phyloP scores from a whole-genome alignment of 2,888 invertebrate genomes.

The Busseola fusca region DNA sequence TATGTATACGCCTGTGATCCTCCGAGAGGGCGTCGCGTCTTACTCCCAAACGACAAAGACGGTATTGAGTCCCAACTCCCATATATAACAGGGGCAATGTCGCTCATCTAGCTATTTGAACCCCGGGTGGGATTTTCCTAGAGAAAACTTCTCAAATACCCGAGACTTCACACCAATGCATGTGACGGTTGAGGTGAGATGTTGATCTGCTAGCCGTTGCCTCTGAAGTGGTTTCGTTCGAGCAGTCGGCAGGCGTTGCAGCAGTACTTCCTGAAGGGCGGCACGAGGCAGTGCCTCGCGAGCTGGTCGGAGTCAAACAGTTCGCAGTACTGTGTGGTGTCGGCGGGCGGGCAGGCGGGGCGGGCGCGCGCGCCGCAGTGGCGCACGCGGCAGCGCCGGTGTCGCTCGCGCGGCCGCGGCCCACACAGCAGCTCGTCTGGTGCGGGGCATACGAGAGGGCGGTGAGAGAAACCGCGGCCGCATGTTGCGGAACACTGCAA shows the following conservation, averaged over 20 bases:
- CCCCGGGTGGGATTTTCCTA: background rate
- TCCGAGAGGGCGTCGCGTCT: slow-evolving; percentile 18
- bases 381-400: slow-evolving; percentile 87
- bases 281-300: slow-evolving; percentile 88
- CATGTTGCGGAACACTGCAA: slow-evolving; percentile 90
- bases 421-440: slow-evolving; percentile 87
- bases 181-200: slow-evolving; percentile 8
- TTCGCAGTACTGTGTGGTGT: slow-evolving; percentile 86
- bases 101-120: slow-evolving; percentile 4
- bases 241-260: slow-evolving; percentile 87
- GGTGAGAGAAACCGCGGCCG: slow-evolving; percentile 88
- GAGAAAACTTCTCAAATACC: slow-evolving; percentile 16
- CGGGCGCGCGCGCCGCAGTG: slow-evolving; percentile 66
- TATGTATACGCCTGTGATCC: slow-evolving; percentile 35
- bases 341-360: slow-evolving; percentile 71
- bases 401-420: slow-evolving; percentile 84
- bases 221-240: slow-evolving; percentile 57
- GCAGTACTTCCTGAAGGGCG: slow-evolving; percentile 89
- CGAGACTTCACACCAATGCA: slow-evolving; percentile 1
- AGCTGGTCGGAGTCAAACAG: slow-evolving; percentile 79
- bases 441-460: slow-evolving; percentile 88
- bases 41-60: slow-evolving; percentile 8
- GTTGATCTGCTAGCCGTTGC: slow-evolving; percentile 55
- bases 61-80: slow-evolving; percentile 17
- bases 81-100: background rate